These are phyloP conservation scores for Euthynnus affinis DNA, from an alignment of 2,797 vertebrate species.

Conservation along the genomic window DNA sequence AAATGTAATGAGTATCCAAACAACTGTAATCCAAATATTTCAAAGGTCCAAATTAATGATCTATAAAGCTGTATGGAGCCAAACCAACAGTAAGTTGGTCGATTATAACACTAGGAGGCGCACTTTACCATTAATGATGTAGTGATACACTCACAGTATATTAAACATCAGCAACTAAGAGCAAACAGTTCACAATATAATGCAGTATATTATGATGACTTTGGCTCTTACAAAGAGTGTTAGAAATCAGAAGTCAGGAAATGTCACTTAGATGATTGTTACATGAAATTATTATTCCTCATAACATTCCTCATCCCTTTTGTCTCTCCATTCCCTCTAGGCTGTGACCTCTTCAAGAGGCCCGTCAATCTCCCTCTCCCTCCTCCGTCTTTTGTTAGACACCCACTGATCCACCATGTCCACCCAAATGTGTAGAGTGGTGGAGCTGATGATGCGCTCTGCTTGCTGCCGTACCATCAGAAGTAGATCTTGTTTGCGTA, in stretches of 20 bases:
- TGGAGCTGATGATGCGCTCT: conserved; percentile 67
- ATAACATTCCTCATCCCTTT: not conserved
- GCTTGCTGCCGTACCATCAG: conserved; percentile 55
- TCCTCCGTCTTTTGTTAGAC: not conserved
- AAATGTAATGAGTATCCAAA: no score
- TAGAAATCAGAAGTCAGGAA: not conserved
- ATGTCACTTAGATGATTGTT: not conserved
- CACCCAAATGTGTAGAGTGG: conserved; percentile 58
- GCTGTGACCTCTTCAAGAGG: conserved; percentile 28
- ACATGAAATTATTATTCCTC: not conserved
- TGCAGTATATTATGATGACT: no score
- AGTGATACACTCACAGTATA: no score
- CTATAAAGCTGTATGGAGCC: no score
- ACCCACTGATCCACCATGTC: conserved; percentile 69
- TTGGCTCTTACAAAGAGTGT: not conserved
- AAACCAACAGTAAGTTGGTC: no score
- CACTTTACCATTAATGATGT: no score
- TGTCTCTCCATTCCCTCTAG: not conserved
- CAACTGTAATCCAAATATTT: no score
- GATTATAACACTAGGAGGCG: no score
- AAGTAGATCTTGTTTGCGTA: conserved; percentile 49
- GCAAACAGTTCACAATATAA: no score
- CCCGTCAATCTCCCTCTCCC: not conserved
- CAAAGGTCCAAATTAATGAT: no score
- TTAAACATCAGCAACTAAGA: no score